phyloP scores from a whole-genome alignment of 2,113 vertebrate genomes.

The Antigone vipio region DNA sequence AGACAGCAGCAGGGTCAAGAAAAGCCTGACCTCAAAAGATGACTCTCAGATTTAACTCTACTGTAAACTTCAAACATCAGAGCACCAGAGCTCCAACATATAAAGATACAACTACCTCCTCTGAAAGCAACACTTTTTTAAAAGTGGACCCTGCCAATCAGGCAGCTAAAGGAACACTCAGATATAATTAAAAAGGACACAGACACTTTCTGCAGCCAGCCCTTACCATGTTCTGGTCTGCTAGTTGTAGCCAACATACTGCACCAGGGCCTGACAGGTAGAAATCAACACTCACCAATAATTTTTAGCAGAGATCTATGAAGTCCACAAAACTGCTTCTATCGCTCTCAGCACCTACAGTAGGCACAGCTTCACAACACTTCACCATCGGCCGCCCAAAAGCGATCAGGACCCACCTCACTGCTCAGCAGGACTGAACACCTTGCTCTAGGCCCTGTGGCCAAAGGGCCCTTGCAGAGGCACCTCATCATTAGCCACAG shows the following conservation, averaged over 20 bases:
- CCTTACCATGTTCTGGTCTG: not conserved
- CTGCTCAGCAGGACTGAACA: not conserved
- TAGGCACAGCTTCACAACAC: not conserved
- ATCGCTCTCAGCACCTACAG: not conserved
- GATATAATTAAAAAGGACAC: not conserved
- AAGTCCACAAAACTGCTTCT: not conserved
- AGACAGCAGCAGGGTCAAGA: not conserved
- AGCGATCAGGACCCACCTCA: accelerated
- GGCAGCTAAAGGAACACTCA: not conserved
- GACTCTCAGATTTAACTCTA: not conserved
- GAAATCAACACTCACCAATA: not conserved
- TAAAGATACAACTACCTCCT: not conserved
- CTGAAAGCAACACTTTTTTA: not conserved
- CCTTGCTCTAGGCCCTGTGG: accelerated
- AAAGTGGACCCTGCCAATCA: not conserved
- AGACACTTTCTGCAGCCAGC: not conserved
- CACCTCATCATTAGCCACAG: not conserved
- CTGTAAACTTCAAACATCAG: not conserved
- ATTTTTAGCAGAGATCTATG: not conserved
- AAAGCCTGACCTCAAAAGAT: not conserved
- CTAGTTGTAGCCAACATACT: not conserved
- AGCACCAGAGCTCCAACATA: not conserved
- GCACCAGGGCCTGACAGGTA: not conserved
- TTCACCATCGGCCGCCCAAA: not conserved
- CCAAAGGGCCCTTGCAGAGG: not conserved